These are phyloP conservation scores for Hippoglossus stenolepis DNA, from an alignment of 2,113 vertebrate species.

Conservation along the genomic window DNA sequence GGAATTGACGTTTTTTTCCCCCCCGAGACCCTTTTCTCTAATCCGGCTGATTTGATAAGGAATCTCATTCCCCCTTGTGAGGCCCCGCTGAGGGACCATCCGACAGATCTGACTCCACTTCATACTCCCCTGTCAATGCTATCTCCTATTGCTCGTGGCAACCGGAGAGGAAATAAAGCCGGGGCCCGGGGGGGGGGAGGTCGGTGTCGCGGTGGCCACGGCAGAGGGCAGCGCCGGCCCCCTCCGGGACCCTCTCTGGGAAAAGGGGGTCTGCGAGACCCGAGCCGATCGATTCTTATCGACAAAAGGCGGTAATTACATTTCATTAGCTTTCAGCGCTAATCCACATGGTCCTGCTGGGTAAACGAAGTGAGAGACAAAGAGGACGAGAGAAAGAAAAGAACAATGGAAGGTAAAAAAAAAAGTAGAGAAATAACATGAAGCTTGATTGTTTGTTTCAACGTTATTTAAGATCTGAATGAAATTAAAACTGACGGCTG, in stretches of 20 bases:
- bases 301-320: constrained; percentile 79
- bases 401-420: constrained; percentile 33
- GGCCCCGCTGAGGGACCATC: constrained; percentile 62
- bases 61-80: constrained; percentile 70
- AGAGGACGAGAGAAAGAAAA: constrained; percentile 32
- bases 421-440: constrained; percentile 16
- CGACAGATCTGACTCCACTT: constrained; percentile 75
- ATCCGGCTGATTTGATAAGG: constrained; percentile 81
- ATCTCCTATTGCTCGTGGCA: constrained; percentile 71
- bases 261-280: constrained; percentile 55
- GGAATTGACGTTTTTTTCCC: constrained; percentile 69
- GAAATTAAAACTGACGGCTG: no score
- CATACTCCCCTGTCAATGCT: constrained; percentile 78
- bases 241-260: constrained; percentile 53
- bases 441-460: constrained; percentile 27
- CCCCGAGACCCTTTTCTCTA: constrained; percentile 63
- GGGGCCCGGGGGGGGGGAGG: constrained; percentile 5
- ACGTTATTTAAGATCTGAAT: constrained; percentile 9
- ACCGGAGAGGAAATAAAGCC: constrained; percentile 74
- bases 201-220: neutral
- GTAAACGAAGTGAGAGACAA: constrained; percentile 54
- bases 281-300: constrained; percentile 76
- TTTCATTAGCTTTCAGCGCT: constrained; percentile 81
- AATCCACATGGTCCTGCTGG: constrained; percentile 73
- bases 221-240: neutral